Evolutionary conservation across 2,113 vertebrate genomes (phyloP).

Genomic region (Burhinus bistriatus): DNA sequence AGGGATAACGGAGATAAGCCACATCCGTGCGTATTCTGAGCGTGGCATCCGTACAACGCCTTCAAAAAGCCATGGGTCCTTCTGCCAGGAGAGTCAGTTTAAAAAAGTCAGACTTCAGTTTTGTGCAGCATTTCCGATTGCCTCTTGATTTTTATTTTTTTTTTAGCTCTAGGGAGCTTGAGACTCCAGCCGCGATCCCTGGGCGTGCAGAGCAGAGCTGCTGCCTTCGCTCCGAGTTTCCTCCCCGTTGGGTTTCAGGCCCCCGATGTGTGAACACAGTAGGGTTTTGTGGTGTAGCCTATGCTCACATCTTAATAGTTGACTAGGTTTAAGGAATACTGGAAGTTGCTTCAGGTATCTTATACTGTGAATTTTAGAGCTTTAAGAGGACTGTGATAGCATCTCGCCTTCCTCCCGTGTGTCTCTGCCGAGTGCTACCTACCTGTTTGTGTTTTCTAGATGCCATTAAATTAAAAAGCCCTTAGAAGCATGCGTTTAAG

Average conservation of each 20-base stretch:
- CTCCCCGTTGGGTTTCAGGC: not conserved
- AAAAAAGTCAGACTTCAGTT: not conserved
- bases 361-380: constrained; percentile 76
- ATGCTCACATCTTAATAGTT: not conserved
- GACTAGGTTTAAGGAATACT: constrained; percentile 58
- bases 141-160: not conserved
- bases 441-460: not conserved
- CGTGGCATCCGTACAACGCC: rapidly evolving
- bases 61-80: not conserved
- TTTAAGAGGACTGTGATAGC: constrained; percentile 58
- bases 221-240: not conserved
- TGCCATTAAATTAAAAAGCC: constrained; percentile 23
- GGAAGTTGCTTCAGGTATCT: constrained; percentile 67
- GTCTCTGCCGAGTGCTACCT: not conserved
- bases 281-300: constrained; percentile 37
- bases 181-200: rapidly evolving
- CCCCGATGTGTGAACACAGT: not conserved
- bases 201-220: not conserved
- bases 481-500: constrained; percentile 38
- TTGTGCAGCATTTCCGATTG: not conserved
- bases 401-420: not conserved
- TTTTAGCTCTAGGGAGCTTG: not conserved
- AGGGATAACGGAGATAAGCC: not conserved
- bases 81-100: not conserved
- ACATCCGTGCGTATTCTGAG: not conserved